Percentiles rank a stretch among this genome's conserved stretches.
Conservation (phyloP, 2,113 vertebrate genomes). For the Okapia johnstoni region DNA sequence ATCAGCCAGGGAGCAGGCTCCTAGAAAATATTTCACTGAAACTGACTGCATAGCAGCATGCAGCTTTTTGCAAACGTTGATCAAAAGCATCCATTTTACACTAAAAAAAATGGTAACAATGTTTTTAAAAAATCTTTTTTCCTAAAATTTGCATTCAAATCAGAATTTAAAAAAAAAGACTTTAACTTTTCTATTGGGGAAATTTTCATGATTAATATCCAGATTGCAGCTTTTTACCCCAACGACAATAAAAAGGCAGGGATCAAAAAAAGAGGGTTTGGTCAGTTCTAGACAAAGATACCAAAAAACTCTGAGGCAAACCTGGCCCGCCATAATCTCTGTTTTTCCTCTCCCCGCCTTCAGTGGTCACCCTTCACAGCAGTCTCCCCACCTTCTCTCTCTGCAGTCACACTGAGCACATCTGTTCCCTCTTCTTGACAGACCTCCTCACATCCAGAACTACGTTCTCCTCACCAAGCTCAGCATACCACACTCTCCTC, state of each 20-base stretch:
- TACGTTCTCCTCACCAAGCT: background rate
- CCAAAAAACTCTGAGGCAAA: background rate
- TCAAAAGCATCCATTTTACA: background rate
- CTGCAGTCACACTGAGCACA: background rate
- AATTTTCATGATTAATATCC: slow-evolving; percentile 20
- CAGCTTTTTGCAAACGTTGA: background rate
- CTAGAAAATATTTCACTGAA: background rate
- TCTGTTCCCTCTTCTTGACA: background rate
- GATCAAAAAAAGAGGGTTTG: background rate
- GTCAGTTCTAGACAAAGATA: background rate
- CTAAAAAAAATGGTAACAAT: background rate
- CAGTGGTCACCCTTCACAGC: background rate
- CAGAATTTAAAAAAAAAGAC: background rate
- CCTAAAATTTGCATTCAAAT: background rate
- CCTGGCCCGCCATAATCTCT: background rate
- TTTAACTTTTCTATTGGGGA: background rate
- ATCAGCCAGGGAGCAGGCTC: background rate
- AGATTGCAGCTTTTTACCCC: background rate
- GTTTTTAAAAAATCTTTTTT: background rate
- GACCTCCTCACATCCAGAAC: background rate
- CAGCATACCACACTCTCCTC: background rate
- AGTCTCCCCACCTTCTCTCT: background rate
- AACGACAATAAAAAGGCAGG: background rate
- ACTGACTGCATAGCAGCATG: background rate
- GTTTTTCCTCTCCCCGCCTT: background rate